Evolutionary conservation across 64 coral and sea anemone species (phyloP).

Genomic region (Stylophora pistillata): DNA sequence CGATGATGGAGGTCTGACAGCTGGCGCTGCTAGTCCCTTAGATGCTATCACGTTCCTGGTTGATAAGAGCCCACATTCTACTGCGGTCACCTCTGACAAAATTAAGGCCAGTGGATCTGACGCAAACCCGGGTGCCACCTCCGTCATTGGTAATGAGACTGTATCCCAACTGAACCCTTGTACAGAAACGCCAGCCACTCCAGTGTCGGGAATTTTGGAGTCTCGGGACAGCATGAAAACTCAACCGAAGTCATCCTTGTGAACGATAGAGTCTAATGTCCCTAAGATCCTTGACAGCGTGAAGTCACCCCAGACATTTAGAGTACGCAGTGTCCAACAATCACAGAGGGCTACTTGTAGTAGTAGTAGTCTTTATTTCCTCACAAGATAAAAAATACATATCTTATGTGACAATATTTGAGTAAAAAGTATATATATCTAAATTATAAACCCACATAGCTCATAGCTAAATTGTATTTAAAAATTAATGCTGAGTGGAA

Average conservation of each 20-base stretch:
- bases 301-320: not conserved
- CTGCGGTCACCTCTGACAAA: not conserved
- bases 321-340: not conserved
- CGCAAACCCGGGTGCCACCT: not conserved
- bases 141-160: not conserved
- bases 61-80: not conserved
- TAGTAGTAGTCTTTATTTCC: too few species aligned
- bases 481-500: conserved; percentile 8
- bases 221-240: too few species aligned
- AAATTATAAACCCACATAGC: too few species aligned
- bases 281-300: not conserved
- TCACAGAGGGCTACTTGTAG: conserved; percentile 6
- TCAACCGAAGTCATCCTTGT: not conserved
- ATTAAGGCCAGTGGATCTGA: not conserved
- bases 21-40: not conserved
- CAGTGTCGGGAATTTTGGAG: too few species aligned
- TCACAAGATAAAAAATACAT: too few species aligned
- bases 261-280: not conserved
- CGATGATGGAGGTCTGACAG: not conserved
- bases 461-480: too few species aligned
- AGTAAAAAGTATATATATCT: too few species aligned
- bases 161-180: not conserved
- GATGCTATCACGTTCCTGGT: not conserved
- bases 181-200: too few species aligned
- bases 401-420: too few species aligned